Conservation (phyloP, 2,113 vertebrate genomes). For the Hymenochirus boettgeri region DNA sequence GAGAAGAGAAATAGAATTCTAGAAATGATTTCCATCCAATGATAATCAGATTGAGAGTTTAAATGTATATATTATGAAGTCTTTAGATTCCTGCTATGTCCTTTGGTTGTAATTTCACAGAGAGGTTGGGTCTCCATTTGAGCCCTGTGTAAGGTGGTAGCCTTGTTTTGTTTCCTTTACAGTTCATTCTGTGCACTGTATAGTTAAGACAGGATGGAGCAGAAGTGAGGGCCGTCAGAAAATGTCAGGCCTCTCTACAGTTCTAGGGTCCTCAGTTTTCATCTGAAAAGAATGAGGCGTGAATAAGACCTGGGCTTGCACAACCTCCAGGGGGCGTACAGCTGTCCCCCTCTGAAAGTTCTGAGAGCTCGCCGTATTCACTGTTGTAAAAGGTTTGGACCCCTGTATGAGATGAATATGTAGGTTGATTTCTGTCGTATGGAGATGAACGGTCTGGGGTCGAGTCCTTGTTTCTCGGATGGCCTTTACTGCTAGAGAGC, state of each 20-base stretch:
- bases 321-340: slow-evolving; percentile 49
- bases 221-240: too few species aligned
- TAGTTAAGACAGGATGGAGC: too few species aligned
- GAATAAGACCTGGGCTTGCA: slow-evolving; percentile 49
- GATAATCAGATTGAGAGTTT: too few species aligned
- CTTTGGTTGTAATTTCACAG: too few species aligned
- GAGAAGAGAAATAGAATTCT: too few species aligned
- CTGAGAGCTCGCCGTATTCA: slow-evolving; percentile 85
- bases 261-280: slow-evolving; percentile 43
- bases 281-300: slow-evolving; percentile 55
- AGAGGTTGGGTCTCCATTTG: too few species aligned
- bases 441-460: slow-evolving; percentile 54
- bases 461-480: slow-evolving; percentile 62
- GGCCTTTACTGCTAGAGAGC: slow-evolving; percentile 61
- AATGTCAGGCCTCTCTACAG: slow-evolving; percentile 30
- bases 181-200: too few species aligned
- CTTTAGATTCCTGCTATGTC: too few species aligned
- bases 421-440: slow-evolving; percentile 56
- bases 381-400: slow-evolving; percentile 96
- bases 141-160: too few species aligned
- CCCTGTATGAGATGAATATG: slow-evolving; percentile 65
- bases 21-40: too few species aligned
- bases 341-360: slow-evolving; percentile 58
- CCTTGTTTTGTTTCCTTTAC: too few species aligned
- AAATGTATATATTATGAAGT: too few species aligned